Evolutionary conservation across 2,113 vertebrate genomes (phyloP).

Genomic region (Chamaetylas fuelleborni): DNA sequence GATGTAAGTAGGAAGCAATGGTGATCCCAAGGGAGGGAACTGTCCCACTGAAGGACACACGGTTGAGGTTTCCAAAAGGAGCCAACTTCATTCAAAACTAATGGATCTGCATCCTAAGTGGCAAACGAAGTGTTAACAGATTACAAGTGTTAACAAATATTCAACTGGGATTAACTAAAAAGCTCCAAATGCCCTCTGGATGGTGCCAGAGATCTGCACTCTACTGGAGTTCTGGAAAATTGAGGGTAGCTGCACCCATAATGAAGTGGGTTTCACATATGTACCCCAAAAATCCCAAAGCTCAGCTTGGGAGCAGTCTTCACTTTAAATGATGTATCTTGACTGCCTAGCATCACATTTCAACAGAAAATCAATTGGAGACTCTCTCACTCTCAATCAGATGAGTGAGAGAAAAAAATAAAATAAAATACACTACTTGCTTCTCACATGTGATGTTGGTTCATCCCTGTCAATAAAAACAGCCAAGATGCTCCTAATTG

Average conservation of each 20-base stretch:
- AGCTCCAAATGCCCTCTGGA: background rate
- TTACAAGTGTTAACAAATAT: background rate
- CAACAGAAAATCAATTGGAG: background rate
- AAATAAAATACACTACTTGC: background rate
- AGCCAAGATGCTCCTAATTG: background rate
- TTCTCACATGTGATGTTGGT: background rate
- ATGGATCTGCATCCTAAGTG: background rate
- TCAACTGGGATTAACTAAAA: background rate
- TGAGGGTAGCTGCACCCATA: background rate
- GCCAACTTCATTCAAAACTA: background rate
- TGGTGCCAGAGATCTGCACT: background rate
- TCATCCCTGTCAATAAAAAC: background rate
- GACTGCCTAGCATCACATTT: background rate
- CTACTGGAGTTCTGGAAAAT: background rate
- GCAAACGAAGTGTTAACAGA: background rate
- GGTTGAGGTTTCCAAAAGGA: background rate
- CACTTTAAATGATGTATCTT: background rate
- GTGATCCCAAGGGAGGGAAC: background rate
- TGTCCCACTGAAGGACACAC: background rate
- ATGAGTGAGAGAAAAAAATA: background rate
- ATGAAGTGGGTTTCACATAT: background rate
- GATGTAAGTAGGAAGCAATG: rapidly evolving
- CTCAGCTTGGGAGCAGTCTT: background rate
- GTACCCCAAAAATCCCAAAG: background rate
- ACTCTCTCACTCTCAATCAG: background rate